Evolutionary conservation across 2,888 invertebrate genomes (phyloP), one percentile per base, ranked within the genome.

Genomic region (Noctua janthina): DNA sequence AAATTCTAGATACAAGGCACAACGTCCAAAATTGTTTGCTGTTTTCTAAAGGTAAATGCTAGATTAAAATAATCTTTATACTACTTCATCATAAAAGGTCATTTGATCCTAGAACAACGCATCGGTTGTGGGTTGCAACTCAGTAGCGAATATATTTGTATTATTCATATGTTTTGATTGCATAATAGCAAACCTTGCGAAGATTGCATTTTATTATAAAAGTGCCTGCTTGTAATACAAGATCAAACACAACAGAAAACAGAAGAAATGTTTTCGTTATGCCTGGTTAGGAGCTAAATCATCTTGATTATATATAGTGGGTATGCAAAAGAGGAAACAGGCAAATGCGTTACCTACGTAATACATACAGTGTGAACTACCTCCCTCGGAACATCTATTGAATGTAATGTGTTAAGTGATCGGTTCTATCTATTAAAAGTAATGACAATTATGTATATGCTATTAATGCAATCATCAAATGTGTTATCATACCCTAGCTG

Each of bases 51-150:
- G 59, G n/a, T 56, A 76, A 84, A 82, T 79, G 74, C 20, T 77
- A 86, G 68, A 79, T 76, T 72, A 76, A 82, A 86, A 86, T 85
- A 84, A 85, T 72, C 85, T 85, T 39, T 39, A 39, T 17, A 7
- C 43, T 43, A 8, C 29, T 29, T 29, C 29, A 29, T 29, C 29
- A 29, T 59, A 82, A 85, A 85, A 86, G 76, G 86, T 86, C 74
- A 86, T 86, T 76, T 85, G 74, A 86, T 82, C 64, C 56, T 43
- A 56, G 62, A 75, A 68, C 81, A 74, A 81, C 64, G 67, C 54
- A 76, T 56, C 29, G 29, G 56, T 71, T 74, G 77, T 85, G 66
- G 59, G 82, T 85, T 76, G 64, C 17, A 72, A 69, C 15, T 73
- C n/a, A 51, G 71, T 54, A 69, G 20, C 35, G 3, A 23, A 39